Conservation (phyloP, 2,888 invertebrate species). For the Encarsia formosa region DNA sequence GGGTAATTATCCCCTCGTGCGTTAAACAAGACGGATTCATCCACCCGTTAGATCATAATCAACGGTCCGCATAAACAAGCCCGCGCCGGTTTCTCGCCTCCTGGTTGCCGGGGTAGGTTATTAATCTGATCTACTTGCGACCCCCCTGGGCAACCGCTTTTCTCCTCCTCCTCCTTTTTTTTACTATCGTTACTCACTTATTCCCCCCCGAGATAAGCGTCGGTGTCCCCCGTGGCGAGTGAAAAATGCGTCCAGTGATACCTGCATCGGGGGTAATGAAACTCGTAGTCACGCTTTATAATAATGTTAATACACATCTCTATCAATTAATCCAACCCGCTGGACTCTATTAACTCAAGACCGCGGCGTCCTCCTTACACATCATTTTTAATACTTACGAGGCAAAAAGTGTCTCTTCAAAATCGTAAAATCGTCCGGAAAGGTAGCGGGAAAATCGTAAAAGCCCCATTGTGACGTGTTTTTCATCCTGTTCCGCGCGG, state of each 20-base stretch:
- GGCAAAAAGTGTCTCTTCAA: too few species aligned
- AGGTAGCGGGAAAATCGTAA: too few species aligned
- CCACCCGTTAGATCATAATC: too few species aligned
- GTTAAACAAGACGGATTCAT: too few species aligned
- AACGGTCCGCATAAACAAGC: too few species aligned
- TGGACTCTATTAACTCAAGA: conserved; percentile 15
- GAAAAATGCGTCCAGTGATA: conserved; percentile 33
- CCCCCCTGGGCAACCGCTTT: too few species aligned
- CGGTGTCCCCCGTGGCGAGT: conserved; percentile 33
- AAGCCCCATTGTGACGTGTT: too few species aligned
- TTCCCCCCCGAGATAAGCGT: conserved; percentile 6
- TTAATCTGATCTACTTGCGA: conserved; percentile 9
- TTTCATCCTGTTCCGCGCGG: too few species aligned
- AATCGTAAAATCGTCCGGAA: too few species aligned
- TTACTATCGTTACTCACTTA: too few species aligned
- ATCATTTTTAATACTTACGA: conserved; percentile 4
- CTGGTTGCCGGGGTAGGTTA: neutral
- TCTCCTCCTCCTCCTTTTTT: too few species aligned
- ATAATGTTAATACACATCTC: conserved; percentile 28
- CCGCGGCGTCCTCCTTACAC: neutral
- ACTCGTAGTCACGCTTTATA: conserved; percentile 35
- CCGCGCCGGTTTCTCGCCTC: conserved; percentile 1
- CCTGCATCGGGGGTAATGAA: conserved; percentile 31
- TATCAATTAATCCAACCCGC: conserved; percentile 20
- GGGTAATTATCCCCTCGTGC: too few species aligned